Base-by-base conservation (phyloP, 1,140 invertebrate genomes). In the Drosophila ironensis region DNA sequence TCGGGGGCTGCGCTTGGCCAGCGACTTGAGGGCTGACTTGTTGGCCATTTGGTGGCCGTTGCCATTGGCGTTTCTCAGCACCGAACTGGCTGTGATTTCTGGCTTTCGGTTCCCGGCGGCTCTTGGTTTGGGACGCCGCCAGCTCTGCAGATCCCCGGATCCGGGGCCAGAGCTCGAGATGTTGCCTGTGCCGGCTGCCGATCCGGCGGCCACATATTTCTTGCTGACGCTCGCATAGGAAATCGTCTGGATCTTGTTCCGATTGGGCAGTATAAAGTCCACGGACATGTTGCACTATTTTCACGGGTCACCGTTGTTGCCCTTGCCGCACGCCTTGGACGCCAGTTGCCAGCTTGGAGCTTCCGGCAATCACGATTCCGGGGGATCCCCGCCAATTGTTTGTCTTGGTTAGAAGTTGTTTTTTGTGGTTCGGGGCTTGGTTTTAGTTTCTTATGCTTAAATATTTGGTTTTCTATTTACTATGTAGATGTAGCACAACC, bases 401-500 rank as follows among this genome's bases (percentile, higher is more conserved):
- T 52, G 61, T 38, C 42, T 66, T 25, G 16, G 47, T 74, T 73
- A 16, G 12, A 6, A 16, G 5, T n/a, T 44, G 4, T 46, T 37
- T 30, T 27, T 52, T 25, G 66, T 45, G 41, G 25, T 53, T 69
- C 11, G 28, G 48, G 22, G 35, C 25, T 28, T 45, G 35, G 46
- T 35, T 28, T 35, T 28, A 30, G 59, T 19, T 30, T 48, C 60
- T 30, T 68, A 24, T 11, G 12, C 33, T 47, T 38, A 45, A 41
- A 59, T 53, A 44, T 46, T 45, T 37, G 20, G 37, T 35, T 42
- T 69, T 54, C 19, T 81, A 76, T 82, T 82, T 82, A 68, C 71
- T 81, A 82, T 84, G 75, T 84, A 84, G 78, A 84, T 84, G 68
- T 86, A 84, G 78, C 78, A 84, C 78, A 84, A 84, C 78, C 78